Conservation (phyloP, 2,888 invertebrate genomes). For the Chaetoderma sp. region DNA sequence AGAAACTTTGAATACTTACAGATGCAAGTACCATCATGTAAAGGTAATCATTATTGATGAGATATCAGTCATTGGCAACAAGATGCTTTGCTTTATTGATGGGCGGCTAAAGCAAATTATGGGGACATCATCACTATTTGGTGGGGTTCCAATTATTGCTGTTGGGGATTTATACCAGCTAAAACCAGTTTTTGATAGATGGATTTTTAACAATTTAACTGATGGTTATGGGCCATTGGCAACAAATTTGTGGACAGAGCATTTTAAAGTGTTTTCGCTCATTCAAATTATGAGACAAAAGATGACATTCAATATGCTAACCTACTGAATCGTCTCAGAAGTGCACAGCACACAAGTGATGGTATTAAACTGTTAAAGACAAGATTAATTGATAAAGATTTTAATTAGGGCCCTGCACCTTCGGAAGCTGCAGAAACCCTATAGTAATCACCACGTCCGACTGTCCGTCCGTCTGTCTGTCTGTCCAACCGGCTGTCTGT, state of each 20-base stretch:
- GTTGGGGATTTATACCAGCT: slow-evolving; percentile 41
- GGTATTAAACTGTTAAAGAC: neutral
- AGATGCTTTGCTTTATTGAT: slow-evolving; percentile 31
- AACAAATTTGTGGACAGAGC: slow-evolving; percentile 34
- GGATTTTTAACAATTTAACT: too few relatives aligned
- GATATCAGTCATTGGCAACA: slow-evolving; percentile 25
- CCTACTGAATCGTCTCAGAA: slow-evolving; percentile 4
- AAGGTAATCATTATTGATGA: slow-evolving; percentile 7
- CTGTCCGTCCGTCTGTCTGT: too few relatives aligned
- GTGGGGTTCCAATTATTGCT: slow-evolving; percentile 37
- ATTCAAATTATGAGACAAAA: slow-evolving; percentile 39
- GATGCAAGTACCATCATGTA: too few relatives aligned
- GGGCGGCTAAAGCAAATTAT: slow-evolving; percentile 34
- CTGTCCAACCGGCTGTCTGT: too few relatives aligned
- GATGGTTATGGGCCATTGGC: slow-evolving; percentile 31
- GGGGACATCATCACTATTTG: slow-evolving; percentile 35
- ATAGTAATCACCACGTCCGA: too few relatives aligned
- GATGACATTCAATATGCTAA: neutral
- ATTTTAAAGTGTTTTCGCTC: slow-evolving; percentile 35
- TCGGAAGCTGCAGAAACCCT: too few relatives aligned
- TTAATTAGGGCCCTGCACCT: too few relatives aligned
- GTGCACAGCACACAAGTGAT: slow-evolving; percentile 1
- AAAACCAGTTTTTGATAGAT: slow-evolving; percentile 35
- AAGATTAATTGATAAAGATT: too few relatives aligned
- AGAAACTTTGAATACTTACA: too few relatives aligned